phyloP scores from a whole-genome alignment of 2,888 invertebrate species.

The Stratiomys singularior region DNA sequence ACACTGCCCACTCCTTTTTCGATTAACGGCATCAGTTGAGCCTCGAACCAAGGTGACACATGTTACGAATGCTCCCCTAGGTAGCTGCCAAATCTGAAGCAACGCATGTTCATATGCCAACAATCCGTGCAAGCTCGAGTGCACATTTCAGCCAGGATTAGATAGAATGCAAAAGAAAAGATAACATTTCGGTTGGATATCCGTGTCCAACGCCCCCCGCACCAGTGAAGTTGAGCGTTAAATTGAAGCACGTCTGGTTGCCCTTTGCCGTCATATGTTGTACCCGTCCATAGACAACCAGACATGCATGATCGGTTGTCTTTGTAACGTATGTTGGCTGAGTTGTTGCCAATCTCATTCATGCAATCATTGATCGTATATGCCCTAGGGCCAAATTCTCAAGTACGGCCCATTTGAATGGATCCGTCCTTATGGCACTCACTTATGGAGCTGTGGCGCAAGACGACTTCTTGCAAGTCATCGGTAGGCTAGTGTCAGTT shows the following conservation, averaged over 20 bases:
- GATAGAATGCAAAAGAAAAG: constrained; percentile 6
- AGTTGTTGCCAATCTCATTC: constrained; percentile 32
- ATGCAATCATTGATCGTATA: constrained; percentile 27
- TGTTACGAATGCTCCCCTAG: constrained; percentile 22
- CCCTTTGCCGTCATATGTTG: neutral
- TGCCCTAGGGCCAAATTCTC: constrained; percentile 26
- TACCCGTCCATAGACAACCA: neutral
- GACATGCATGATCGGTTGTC: neutral
- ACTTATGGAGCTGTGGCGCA: neutral
- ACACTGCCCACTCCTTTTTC: constrained; percentile 1
- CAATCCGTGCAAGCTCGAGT: constrained; percentile 21
- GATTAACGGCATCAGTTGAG: constrained; percentile 11
- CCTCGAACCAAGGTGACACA: constrained; percentile 25
- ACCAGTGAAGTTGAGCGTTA: constrained; percentile 8
- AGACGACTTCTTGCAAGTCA: constrained; percentile 8
- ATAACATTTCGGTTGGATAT: constrained; percentile 14
- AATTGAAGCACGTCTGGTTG: constrained; percentile 25
- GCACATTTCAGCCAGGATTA: constrained; percentile 36
- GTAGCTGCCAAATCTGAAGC: constrained; percentile 27
- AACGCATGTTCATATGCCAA: neutral
- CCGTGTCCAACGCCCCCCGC: neutral
- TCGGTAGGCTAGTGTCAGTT: neutral
- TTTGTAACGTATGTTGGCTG: neutral
- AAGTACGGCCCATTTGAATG: constrained; percentile 32
- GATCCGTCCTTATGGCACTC: neutral